A percentile compares a stretch with the other conserved stretches of the same genome.
phyloP scores from a whole-genome alignment of 2,888 invertebrate genomes.

The Neocrepidodera transversa region DNA sequence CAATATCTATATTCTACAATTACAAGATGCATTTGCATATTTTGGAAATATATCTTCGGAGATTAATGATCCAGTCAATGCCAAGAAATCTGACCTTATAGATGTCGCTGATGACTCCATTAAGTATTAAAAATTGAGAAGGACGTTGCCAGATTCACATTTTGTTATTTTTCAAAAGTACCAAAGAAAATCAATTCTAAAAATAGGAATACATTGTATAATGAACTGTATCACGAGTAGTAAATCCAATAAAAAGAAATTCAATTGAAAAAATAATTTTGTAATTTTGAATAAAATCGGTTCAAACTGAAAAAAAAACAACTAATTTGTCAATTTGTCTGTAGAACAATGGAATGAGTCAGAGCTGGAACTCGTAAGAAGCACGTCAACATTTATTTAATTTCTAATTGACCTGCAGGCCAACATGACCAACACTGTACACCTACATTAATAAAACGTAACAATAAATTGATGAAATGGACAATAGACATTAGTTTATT shows the following conservation, averaged over 20 bases:
- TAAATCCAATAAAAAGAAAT: no score
- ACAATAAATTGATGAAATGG: constrained; percentile 32
- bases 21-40: constrained; percentile 41
- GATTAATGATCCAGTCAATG: constrained; percentile 30
- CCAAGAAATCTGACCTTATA: constrained; percentile 18
- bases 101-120: constrained; percentile 22
- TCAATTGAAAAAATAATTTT: no score
- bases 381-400: constrained; percentile 57
- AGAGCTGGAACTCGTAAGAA: constrained; percentile 44
- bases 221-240: no score
- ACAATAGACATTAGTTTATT: constrained; percentile 11
- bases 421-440: constrained; percentile 56
- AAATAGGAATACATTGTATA: no score
- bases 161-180: no score
- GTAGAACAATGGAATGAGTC: no score
- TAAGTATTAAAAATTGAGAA: background rate
- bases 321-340: no score
- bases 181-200: no score
- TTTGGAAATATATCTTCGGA: constrained; percentile 39
- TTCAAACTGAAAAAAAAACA: no score
- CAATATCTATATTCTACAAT: constrained; percentile 45
- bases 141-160: no score
- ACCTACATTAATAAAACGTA: constrained; percentile 53
- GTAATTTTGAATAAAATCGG: no score
- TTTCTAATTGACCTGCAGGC: constrained; percentile 61